Evolutionary conservation across 92 coral and sea anemone species (phyloP).

Genomic region (Palythoa grandis): DNA sequence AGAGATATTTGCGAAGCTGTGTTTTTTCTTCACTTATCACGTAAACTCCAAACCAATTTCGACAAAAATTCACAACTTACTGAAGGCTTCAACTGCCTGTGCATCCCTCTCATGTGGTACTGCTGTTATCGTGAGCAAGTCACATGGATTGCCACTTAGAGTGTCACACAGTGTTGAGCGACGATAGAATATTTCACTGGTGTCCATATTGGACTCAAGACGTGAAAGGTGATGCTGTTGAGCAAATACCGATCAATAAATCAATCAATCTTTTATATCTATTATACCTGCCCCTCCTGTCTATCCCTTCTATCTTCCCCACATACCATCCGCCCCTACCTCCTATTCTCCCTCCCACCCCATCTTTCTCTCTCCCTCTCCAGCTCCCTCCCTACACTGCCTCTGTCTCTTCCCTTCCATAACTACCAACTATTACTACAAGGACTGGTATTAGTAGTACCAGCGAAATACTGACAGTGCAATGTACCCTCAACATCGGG

Average conservation of each 20-base stretch:
- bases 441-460: not conserved
- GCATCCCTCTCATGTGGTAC: constrained; percentile 72
- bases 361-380: too few relatives aligned
- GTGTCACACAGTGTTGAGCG: constrained; percentile 89
- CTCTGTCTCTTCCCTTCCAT: too few relatives aligned
- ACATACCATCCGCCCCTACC: too few relatives aligned
- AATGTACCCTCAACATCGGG: too few relatives aligned
- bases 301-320: too few relatives aligned
- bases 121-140: constrained; percentile 94
- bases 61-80: constrained; percentile 48
- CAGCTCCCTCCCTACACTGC: too few relatives aligned
- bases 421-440: not conserved
- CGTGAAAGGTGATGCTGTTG: constrained; percentile 74
- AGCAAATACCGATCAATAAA: not conserved
- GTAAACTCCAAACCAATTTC: not conserved
- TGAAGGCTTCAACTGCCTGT: constrained; percentile 59
- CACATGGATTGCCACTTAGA: constrained; percentile 94
- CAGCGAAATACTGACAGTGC: too few relatives aligned
- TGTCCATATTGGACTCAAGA: constrained; percentile 75
- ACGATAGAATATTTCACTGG: constrained; percentile 78
- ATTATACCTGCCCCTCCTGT: too few relatives aligned
- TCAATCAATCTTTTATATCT: not conserved
- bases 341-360: too few relatives aligned
- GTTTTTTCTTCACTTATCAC: not conserved
- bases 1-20: not conserved